Base-by-base conservation (phyloP, 2,888 invertebrate genomes). In the Torymus texanus region DNA sequence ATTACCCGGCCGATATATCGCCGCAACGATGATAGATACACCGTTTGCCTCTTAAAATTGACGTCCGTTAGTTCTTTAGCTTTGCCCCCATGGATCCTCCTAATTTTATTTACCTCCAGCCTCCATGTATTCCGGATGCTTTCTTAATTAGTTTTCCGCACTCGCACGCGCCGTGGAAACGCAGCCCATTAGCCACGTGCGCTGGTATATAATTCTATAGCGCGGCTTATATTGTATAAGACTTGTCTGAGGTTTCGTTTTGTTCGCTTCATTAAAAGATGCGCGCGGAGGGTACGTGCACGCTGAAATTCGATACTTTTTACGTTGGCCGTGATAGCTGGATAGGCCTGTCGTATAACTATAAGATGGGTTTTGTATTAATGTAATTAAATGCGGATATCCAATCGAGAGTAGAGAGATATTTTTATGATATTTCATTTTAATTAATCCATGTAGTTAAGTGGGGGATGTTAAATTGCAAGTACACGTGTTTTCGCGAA, bases 1-100 rank as follows among this genome's bases (percentile, higher is more conserved):
- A 78, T 78, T 78, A 62, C 13, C 53, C 18, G 24, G 66, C 29
- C 73, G 29, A n/a, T 51, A 16, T 21, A 55, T 24, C 41, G n/a
- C 41, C 21, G 21, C 16, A 24, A 24, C 11, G 21, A 13, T 50
- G 65, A 74, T 63, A 63, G 63, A 61, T 68, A 70, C 79, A 65
- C 21, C 58, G 58, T 65, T 70, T 11, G 56, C 74, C 70, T 79
- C 65, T 79, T 79, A 75, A 79, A 79, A 70, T 68, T 68, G 73
- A 67, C 62, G 62, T 71, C n/a, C 41, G 41, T 41, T 41, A 41
- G 41, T 41, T 41, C 41, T 41, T 41, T 8, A 41, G 41, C 41
- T 1, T 41, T 41, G 8, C 0, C 41, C 8, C 41, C 8, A 41
- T 41, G 41, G 41, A 41, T 41, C 41, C 41, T 41, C 41, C 41